A percentile compares a stretch with the other conserved stretches of the same genome.
Evolutionary conservation across 2,797 vertebrate species (phyloP).

Genomic region (Crotalus adamanteus): DNA sequence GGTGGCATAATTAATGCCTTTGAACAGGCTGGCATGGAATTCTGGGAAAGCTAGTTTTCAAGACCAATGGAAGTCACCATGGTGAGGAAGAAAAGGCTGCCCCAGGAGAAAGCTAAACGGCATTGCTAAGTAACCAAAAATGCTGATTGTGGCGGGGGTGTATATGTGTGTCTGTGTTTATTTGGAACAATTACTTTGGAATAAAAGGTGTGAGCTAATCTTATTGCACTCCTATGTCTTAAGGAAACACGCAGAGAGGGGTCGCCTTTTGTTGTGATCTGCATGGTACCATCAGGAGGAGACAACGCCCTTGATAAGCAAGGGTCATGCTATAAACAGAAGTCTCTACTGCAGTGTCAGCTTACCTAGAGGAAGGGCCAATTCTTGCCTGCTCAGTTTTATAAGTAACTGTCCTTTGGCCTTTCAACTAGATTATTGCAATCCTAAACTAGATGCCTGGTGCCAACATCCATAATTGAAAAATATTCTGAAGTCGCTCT

Average conservation of each 20-base stretch:
- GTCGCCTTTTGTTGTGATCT: background rate
- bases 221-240: background rate
- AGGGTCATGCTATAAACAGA: background rate
- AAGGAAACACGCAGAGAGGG: too few relatives aligned
- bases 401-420: background rate
- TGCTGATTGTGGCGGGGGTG: background rate
- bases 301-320: background rate
- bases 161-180: background rate
- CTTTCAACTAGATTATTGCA: background rate
- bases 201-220: background rate
- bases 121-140: background rate
- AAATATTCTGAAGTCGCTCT: background rate
- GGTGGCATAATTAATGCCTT: background rate
- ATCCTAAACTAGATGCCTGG: background rate
- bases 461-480: background rate
- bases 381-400: background rate
- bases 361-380: background rate
- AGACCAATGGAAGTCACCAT: background rate
- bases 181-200: background rate
- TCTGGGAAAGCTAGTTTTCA: background rate
- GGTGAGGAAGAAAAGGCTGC: background rate
- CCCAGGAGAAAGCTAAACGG: background rate
- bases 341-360: background rate
- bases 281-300: too few relatives aligned
- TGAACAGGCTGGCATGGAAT: background rate